Conservation (phyloP, 2,113 vertebrate species). For the Tretioscincus oriximinensis region DNA sequence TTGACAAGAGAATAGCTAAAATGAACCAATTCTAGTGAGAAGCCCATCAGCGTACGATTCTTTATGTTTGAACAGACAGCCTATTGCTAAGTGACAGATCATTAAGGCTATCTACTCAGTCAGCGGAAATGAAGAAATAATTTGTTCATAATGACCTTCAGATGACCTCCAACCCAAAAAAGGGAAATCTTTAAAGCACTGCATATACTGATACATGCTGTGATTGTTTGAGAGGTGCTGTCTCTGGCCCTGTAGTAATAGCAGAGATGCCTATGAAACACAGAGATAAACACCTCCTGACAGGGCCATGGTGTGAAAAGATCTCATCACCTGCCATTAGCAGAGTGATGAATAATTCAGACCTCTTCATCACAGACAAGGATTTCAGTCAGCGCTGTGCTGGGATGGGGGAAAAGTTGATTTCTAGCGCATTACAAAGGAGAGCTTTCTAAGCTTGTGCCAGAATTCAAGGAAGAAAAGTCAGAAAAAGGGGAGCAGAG, state of each 20-base stretch:
- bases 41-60: slow-evolving; percentile 76
- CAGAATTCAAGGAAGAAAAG: slow-evolving; percentile 1
- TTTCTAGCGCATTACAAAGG: slow-evolving; percentile 48
- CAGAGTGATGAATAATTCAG: slow-evolving; percentile 81
- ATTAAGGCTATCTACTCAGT: slow-evolving; percentile 82
- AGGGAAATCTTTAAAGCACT: slow-evolving; percentile 75
- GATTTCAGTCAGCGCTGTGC: slow-evolving; percentile 56
- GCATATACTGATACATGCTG: slow-evolving; percentile 70
- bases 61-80: slow-evolving; percentile 81
- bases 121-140: slow-evolving; percentile 83
- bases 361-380: slow-evolving; percentile 58
- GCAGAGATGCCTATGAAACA: slow-evolving; percentile 74
- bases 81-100: slow-evolving; percentile 84
- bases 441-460: neutral
- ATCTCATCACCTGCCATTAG: slow-evolving; percentile 79
- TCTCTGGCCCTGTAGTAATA: slow-evolving; percentile 67
- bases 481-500: neutral
- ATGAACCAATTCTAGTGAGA: slow-evolving; percentile 78
- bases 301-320: slow-evolving; percentile 71
- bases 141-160: slow-evolving; percentile 82
- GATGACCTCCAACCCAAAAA: slow-evolving; percentile 79
- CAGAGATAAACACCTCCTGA: slow-evolving; percentile 82
- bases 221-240: slow-evolving; percentile 33
- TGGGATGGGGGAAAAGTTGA: slow-evolving; percentile 33
- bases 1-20: slow-evolving; percentile 81